Base-by-base conservation (phyloP, 2,888 invertebrate species). In the Sminthurinus aureus region DNA sequence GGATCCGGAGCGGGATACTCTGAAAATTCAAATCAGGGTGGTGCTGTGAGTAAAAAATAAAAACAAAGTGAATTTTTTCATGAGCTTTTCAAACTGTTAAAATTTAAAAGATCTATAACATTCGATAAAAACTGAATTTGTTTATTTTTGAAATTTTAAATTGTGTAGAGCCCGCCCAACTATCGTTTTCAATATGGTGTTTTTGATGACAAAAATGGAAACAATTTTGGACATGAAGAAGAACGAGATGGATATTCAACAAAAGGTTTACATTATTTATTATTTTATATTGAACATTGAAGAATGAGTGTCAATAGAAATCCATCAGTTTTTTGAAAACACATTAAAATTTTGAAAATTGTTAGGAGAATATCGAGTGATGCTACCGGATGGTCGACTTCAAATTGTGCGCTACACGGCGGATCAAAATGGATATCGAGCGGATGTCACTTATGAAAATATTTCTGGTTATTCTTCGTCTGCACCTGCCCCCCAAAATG, bases 181-280 rank as follows among this genome's bases (percentile, higher is more conserved):
- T 88, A 88, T 83, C 83, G 84, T 78, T 88, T 87, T 82, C 84
- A 87, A 79, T 88, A 88, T 76, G 87, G 86, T n/a, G 86, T 88
- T 18, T 84, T 84, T 50, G 88, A 87, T 67, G 79, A 82, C 58
- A 80, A 71, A n/a, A 69, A 80, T n/a, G 84, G 86, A 6, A 85
- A 84, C 38, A 86, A 87, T 58, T 87, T 87, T 83, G 85, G 87
- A 52, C 88, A 88, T 81, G 86, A 87, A 81, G 88, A 88, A 64
- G 86, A 87, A 79, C 75, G 87, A 78, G 87, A 88, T 85, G 87
- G 86, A 0, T 78, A 85, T 18, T 69, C 81, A 22, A 87, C 87
- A 18, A 83, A 83, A 67, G 88, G 88, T 13, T 82, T 15, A 58
- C 9, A 58, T 38, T 38, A 4, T 38, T 38, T 38, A 38, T 4